Conservation (phyloP, 2,113 vertebrate species). For the Entosphenus tridentatus region DNA sequence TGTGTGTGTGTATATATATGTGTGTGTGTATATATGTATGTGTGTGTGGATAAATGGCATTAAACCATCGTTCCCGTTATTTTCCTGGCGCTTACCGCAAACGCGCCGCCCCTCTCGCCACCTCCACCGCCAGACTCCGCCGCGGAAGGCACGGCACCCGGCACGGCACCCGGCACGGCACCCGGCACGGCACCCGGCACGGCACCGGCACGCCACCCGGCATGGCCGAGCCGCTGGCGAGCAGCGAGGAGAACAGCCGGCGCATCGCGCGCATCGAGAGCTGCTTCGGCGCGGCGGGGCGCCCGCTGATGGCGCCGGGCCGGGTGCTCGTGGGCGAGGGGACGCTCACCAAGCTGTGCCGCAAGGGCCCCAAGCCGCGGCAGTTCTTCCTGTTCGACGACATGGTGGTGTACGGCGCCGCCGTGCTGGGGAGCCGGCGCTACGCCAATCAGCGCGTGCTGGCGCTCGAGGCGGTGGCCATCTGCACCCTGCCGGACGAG, state of each 20-base stretch:
- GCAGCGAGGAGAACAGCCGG: conserved; percentile 30
- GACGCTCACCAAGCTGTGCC: conserved; percentile 48
- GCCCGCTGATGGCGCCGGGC: conserved; percentile 25
- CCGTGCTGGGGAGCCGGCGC: conserved; percentile 36
- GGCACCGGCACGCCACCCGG: background rate
- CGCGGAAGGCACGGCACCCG: background rate
- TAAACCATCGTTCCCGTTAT: background rate
- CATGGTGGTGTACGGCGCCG: conserved; percentile 55
- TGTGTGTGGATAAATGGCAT: background rate
- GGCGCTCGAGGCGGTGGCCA: conserved; percentile 42
- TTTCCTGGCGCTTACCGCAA: background rate
- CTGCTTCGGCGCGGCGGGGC: conserved; percentile 34
- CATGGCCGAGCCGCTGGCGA: conserved; percentile 24
- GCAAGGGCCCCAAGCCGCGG: conserved; percentile 38
- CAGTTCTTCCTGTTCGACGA: conserved; percentile 74
- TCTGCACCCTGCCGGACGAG: conserved; percentile 39
- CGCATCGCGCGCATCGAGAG: conserved; percentile 42
- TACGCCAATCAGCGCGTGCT: conserved; percentile 49
- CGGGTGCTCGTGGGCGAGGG: conserved; percentile 64
- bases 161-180: background rate
- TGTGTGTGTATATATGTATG: no score
- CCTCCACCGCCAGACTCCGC: background rate
- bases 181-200: background rate
- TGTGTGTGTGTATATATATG: no score
- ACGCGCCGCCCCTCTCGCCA: background rate